Conservation (phyloP, 92 coral and sea anemone species). For the Bergia sp. region DNA sequence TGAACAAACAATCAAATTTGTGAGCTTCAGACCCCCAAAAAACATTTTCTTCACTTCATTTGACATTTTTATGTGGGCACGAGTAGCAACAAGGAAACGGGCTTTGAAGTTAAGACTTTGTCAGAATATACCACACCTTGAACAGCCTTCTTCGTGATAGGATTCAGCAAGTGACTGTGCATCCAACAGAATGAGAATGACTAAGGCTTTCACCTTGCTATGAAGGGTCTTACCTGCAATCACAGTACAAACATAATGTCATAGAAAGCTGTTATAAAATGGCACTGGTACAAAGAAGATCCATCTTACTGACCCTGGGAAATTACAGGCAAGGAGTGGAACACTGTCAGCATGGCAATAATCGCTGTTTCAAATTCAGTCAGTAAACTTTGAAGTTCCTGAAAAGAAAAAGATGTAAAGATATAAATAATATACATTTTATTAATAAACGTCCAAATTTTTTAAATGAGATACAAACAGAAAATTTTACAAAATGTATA, state of each 20-base stretch:
- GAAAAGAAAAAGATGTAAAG: not conserved
- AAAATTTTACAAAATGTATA: too few relatives aligned
- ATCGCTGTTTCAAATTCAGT: conserved; percentile 89
- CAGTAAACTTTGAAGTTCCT: conserved; percentile 78
- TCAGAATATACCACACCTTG: conserved; percentile 50
- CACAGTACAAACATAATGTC: not conserved
- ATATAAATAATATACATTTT: too few relatives aligned
- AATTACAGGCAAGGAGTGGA: conserved; percentile 68
- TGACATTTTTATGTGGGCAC: too few relatives aligned
- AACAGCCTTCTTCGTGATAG: conserved; percentile 72
- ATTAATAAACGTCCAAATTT: too few relatives aligned
- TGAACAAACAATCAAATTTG: too few relatives aligned
- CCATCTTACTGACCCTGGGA: conserved; percentile 66
- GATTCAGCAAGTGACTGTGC: conserved; percentile 68
- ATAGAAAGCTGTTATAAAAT: not conserved
- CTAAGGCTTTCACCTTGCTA: conserved; percentile 44
- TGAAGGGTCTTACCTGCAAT: conserved; percentile 71
- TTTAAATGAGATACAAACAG: too few relatives aligned
- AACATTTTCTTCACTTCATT: too few relatives aligned
- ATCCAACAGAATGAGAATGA: conserved; percentile 70
- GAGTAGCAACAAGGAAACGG: too few relatives aligned
- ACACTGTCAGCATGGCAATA: conserved; percentile 83
- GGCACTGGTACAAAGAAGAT: not conserved
- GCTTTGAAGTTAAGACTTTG: not conserved
- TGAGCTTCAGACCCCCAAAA: too few relatives aligned